Percentiles rank a stretch among this genome's conserved stretches.
Evolutionary conservation across 2,797 vertebrate genomes (phyloP).

Genomic region (Channa striata): DNA sequence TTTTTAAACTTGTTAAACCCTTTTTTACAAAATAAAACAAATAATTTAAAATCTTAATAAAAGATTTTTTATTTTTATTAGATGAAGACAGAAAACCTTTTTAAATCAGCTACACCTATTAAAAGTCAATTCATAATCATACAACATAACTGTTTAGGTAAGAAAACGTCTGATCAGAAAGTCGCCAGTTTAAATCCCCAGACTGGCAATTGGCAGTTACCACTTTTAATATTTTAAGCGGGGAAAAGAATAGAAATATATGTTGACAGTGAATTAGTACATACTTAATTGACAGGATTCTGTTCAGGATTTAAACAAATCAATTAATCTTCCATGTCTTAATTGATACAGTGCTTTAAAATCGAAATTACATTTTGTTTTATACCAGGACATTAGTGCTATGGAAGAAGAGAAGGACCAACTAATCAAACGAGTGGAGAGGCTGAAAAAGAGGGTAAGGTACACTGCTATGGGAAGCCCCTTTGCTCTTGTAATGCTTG

Average conservation of each 20-base stretch:
- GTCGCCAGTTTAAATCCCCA: no score
- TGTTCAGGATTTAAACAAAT: neutral
- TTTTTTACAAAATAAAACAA: no score
- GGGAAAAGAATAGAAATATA: neutral
- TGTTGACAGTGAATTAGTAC: neutral
- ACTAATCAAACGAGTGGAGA: slow-evolving; percentile 94
- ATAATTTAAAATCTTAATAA: no score
- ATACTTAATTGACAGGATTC: neutral
- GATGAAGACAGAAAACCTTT: no score
- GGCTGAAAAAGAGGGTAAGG: slow-evolving; percentile 95
- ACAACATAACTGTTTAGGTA: no score
- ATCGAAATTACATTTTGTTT: neutral
- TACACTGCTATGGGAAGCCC: slow-evolving; percentile 29
- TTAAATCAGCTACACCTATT: no score
- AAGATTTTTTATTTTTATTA: no score
- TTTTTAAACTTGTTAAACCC: no score
- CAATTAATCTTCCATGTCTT: neutral
- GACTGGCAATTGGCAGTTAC: no score
- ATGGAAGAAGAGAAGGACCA: slow-evolving; percentile 99
- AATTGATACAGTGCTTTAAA: neutral
- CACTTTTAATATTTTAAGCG: neutral
- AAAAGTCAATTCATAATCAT: no score
- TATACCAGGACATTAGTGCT: slow-evolving; percentile 91
- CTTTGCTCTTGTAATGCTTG: slow-evolving; percentile 61
- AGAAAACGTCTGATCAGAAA: no score